Base-by-base conservation (phyloP, 2,797 vertebrate species). In the Orientallactaga sibirica region DNA sequence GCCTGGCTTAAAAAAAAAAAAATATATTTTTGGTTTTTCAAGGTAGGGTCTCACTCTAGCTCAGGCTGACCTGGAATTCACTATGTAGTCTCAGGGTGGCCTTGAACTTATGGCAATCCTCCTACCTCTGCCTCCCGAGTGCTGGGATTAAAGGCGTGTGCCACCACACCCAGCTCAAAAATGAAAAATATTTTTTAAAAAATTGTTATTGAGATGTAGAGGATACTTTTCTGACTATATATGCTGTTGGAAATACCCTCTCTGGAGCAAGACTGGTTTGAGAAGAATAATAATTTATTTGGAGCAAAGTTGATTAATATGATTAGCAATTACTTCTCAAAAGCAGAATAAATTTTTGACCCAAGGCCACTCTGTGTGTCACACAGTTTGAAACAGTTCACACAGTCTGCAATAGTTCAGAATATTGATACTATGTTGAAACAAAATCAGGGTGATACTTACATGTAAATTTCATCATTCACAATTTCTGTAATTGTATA, bases 401-500 rank as follows among this genome's bases (percentile, higher is more conserved):
- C 48, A 48, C 7, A 24, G 20, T 85, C 70, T 91, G 78, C 85
- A 52, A 68, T 94, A n/a, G 4, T 66, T 90, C 41, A 75, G 55
- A 93, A 79, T 82, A 76, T 83, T 78, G 48, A 89, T 12, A 61
- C 18, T 90, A 43, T 86, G 67, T 16, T 87, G 43, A 92, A 62
- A 58, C 22, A 80, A 37, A 95, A 81, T 74, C 43, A 76, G 15
- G 25, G 61, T 83, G 9, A 74, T 86, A 41, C 92, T 83, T 82
- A 66, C 68, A 86, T 7, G 20, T 75, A 71, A 76, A 88, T 95
- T 91, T 80, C 25, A 48, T 88, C 66, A 86, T 90, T 25, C 43
- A 41, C 27, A 75, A 18, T 94, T 89, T 90, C 33, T 88, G 92
- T 37, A 62, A 71, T 86, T 8, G 1, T 93, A 25, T 93, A 61